Base-by-base conservation (phyloP, 2,888 invertebrate genomes). In the Drosophila macrospina region DNA sequence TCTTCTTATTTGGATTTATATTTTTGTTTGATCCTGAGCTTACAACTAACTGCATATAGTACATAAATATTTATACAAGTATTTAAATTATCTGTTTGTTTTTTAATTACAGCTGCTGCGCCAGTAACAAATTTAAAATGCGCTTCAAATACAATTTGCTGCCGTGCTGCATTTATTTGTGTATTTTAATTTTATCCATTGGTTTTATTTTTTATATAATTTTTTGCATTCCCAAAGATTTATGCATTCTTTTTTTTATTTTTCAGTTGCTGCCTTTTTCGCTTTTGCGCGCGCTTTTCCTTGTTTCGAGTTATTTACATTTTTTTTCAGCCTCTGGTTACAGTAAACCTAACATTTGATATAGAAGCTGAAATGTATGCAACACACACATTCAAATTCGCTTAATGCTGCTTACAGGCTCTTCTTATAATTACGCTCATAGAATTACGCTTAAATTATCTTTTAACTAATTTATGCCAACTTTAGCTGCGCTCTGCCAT, bases 81-180 rank as follows among this genome's bases (percentile, higher is more conserved):
- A 61, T 65, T 67, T 56, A 59, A 64, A 60, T 65, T 74, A 50
- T 62, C 60, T 69, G 42, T 79, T 84, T 78, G 60, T 75, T 74
- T 73, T 80, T 84, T 80, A 69, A 76, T 84, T 85, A 73, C 85
- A 85, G 84, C 84, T 69, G 78, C 69, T 78, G 82, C 66, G 65
- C 67, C 69, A 78, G 74, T 82, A 80, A 86, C 85, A 73, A 73
- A 74, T 60, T 73, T 66, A 61, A 68, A 73, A 73, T 60, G 69
- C 66, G 85, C 83, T 83, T 85, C 75, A 70, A 67, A 74, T 52
- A 67, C 69, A 57, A 65, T 80, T 77, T 69, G 81, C 84, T 78
- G 81, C 74, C 70, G 61, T 63, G 63, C 64, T 66, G 55, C 56
- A 66, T 61, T 71, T 55, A 61, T 65, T 56, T 67, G 52, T 45